Evolutionary conservation across 2,797 vertebrate species (phyloP).

Genomic region (Hipposideros larvatus): DNA sequence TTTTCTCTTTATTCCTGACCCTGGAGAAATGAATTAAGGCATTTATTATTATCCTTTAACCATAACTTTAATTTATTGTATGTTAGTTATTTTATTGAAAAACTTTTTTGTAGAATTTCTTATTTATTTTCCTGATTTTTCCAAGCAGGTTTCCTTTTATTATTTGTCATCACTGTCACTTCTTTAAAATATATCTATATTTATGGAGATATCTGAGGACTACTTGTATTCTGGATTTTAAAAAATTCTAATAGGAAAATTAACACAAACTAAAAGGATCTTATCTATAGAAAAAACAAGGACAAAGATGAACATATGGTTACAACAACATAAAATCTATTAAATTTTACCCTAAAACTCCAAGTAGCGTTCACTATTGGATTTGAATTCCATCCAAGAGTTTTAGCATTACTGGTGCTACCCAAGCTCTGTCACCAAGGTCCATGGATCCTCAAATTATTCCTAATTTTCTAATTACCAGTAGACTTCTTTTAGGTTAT

Average conservation of each 20-base stretch:
- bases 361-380: neutral
- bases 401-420: neutral
- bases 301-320: neutral
- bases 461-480: neutral
- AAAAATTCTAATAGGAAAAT: neutral
- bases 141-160: neutral
- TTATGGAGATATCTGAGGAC: neutral
- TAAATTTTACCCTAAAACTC: neutral
- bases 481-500: neutral
- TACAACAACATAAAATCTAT: neutral
- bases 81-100: constrained; percentile 42
- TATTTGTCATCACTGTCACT: neutral
- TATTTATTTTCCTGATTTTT: neutral
- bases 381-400: neutral
- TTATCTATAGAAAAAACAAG: neutral
- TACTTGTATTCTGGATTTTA: neutral
- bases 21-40: constrained; percentile 21
- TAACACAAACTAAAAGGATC: neutral
- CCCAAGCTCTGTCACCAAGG: accelerated
- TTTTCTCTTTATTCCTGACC: neutral
- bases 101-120: neutral
- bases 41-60: constrained; percentile 38
- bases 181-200: neutral
- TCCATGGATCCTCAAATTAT: neutral
- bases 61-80: neutral